Percentiles rank a stretch among this genome's conserved stretches.
phyloP scores from a whole-genome alignment of 2,888 invertebrate species.

The Parascotia fuliginaria region DNA sequence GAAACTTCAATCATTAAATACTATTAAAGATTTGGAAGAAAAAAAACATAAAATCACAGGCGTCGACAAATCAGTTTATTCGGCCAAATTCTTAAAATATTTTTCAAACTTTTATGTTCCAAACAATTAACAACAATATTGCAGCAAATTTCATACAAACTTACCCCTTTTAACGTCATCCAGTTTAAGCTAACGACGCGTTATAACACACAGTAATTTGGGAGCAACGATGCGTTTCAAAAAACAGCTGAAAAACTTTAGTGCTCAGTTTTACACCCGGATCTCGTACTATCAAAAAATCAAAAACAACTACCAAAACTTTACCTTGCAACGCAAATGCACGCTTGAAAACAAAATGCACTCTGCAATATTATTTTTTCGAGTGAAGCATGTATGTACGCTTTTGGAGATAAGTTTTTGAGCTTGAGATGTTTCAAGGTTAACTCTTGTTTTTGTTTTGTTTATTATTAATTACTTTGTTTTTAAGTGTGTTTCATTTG shows the following conservation, averaged over 20 bases:
- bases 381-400: slow-evolving; percentile 15
- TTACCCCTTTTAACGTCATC: slow-evolving; percentile 11
- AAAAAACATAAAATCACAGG: too few species aligned
- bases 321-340: slow-evolving; percentile 29
- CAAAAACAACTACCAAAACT: slow-evolving; percentile 23
- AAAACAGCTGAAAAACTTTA: slow-evolving; percentile 21
- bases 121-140: background rate
- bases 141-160: slow-evolving; percentile 3
- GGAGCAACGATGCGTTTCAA: slow-evolving; percentile 22
- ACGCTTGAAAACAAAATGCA: slow-evolving; percentile 37
- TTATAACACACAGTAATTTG: slow-evolving; percentile 38
- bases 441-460: too few species aligned
- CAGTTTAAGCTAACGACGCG: slow-evolving; percentile 25
- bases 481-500: too few species aligned
- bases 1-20: too few species aligned
- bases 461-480: too few species aligned
- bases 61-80: too few species aligned
- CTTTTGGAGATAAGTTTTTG: background rate
- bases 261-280: slow-evolving; percentile 13
- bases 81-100: too few species aligned
- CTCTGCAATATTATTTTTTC: slow-evolving; percentile 33
- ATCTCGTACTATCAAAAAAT: slow-evolving; percentile 12
- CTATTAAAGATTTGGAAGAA: too few species aligned
- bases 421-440: background rate
- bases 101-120: too few species aligned